Evolutionary conservation across 2,888 invertebrate genomes (phyloP).

Genomic region (Monoplex corrugatus): DNA sequence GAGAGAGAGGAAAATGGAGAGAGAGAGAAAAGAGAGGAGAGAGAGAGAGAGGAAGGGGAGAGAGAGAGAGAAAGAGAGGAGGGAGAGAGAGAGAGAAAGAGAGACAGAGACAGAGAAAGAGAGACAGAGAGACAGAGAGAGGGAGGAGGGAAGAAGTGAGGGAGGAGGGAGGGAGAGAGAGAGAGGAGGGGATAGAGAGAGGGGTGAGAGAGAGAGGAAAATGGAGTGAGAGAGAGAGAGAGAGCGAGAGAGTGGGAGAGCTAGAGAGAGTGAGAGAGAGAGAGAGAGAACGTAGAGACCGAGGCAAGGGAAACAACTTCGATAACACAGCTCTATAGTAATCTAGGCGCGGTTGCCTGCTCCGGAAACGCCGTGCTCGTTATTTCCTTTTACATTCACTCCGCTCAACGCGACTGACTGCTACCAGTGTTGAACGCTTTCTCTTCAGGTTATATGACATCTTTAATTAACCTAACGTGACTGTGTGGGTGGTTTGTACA

Average conservation of each 20-base stretch:
- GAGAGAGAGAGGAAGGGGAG: not conserved
- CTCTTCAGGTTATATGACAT: too few relatives aligned
- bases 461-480: too few relatives aligned
- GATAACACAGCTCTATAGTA: too few relatives aligned
- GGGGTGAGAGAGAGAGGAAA: not conserved
- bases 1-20: not conserved
- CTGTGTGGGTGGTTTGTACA: too few relatives aligned
- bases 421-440: too few relatives aligned
- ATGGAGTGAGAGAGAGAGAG: conserved; percentile 3
- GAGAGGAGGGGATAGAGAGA: not conserved
- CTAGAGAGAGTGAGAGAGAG: not conserved
- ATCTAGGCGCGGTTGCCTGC: too few relatives aligned
- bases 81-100: conserved; percentile 3
- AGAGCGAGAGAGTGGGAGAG: not conserved
- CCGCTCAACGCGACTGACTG: too few relatives aligned
- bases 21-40: not conserved
- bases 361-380: too few relatives aligned
- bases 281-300: too few relatives aligned
- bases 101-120: conserved; percentile 7
- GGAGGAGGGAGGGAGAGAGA: not conserved
- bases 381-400: too few relatives aligned
- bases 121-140: conserved; percentile 13
- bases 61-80: not conserved
- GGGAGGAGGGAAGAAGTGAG: not conserved
- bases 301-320: too few relatives aligned